Conservation (phyloP, 2,888 invertebrate species). For the Odontocerum albicorne region DNA sequence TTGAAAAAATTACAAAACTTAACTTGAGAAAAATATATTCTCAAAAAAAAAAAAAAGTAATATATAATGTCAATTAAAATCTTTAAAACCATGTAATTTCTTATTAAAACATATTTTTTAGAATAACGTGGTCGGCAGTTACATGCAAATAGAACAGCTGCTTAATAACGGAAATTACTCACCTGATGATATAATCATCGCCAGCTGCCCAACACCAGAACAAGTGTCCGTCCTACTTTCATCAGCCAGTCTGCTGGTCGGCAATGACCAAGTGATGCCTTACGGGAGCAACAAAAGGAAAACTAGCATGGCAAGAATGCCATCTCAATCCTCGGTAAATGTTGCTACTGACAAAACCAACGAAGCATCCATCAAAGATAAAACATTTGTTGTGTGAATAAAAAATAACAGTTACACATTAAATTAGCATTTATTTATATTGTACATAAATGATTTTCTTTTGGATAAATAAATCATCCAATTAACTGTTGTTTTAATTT, state of each 20-base stretch:
- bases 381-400: slow-evolving; percentile 31
- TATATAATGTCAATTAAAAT: too few species aligned
- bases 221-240: slow-evolving; percentile 89
- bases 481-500: slow-evolving; percentile 4
- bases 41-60: too few species aligned
- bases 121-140: slow-evolving; percentile 87
- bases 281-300: slow-evolving; percentile 49
- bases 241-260: slow-evolving; percentile 70
- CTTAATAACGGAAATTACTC: slow-evolving; percentile 74
- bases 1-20: too few species aligned
- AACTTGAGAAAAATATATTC: too few species aligned
- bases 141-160: slow-evolving; percentile 81
- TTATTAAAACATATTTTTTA: too few species aligned
- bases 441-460: slow-evolving; percentile 18
- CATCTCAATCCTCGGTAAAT: background rate
- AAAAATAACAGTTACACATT: slow-evolving; percentile 4
- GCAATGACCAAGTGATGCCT: slow-evolving; percentile 50
- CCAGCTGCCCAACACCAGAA: slow-evolving; percentile 90
- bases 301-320: slow-evolving; percentile 40
- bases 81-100: too few species aligned
- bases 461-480: slow-evolving; percentile 4
- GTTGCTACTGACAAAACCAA: slow-evolving; percentile 3
- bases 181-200: slow-evolving; percentile 78
- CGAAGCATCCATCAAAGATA: slow-evolving; percentile 19
- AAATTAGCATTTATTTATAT: slow-evolving; percentile 20